Percentiles rank a stretch among this genome's conserved stretches.
Evolutionary conservation across 2,888 invertebrate species (phyloP).

Genomic region (Sepioteuthis lessoniana): DNA sequence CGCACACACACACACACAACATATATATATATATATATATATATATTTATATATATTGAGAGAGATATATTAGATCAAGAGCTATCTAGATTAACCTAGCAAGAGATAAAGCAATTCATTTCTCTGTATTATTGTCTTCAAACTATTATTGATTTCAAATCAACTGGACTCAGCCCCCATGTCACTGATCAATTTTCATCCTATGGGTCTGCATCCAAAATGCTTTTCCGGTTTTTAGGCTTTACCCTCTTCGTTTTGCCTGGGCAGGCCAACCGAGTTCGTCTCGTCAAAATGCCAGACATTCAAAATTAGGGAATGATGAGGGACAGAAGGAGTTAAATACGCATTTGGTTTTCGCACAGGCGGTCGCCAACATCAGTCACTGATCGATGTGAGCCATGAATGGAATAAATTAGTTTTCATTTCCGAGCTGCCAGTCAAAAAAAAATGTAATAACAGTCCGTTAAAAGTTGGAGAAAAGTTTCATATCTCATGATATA

Average conservation of each 20-base stretch:
- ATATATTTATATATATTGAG: no score
- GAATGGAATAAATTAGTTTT: neutral
- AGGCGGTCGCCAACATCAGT: neutral
- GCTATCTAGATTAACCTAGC: neutral
- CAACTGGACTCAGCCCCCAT: neutral
- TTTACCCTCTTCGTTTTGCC: neutral
- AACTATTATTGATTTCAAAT: neutral
- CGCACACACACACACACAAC: no score
- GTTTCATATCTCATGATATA: no score
- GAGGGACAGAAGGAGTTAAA: neutral
- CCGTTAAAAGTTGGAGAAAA: no score
- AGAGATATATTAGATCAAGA: no score
- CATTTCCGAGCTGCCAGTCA: neutral
- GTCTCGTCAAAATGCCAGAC: conserved; percentile 33
- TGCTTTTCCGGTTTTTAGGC: neutral
- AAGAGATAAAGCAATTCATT: neutral
- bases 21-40: no score
- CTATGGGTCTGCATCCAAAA: neutral
- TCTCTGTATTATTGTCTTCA: neutral
- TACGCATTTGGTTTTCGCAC: neutral
- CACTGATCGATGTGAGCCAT: neutral
- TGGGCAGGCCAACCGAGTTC: neutral
- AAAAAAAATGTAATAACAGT: neutral
- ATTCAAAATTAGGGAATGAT: neutral
- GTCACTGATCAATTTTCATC: neutral